Percentiles rank a stretch among this genome's conserved stretches.
Evolutionary conservation across 2,113 vertebrate species (phyloP).

Genomic region (Perca schrenkii): DNA sequence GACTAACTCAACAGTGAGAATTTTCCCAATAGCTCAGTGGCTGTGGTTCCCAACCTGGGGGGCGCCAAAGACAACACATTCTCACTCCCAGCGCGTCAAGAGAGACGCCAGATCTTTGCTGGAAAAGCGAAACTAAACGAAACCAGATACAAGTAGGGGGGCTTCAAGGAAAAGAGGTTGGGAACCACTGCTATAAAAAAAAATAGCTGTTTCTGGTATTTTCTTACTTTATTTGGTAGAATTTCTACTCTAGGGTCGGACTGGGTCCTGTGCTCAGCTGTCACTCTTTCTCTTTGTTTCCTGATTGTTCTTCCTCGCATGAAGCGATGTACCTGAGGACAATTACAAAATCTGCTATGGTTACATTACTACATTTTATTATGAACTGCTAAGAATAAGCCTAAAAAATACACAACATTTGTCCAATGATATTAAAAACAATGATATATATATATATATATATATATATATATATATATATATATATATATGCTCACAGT

Average conservation of each 20-base stretch:
- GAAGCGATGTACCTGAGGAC: slow-evolving; percentile 86
- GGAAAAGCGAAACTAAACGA: too few relatives aligned
- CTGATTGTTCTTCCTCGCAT: slow-evolving; percentile 89
- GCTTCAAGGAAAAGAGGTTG: too few relatives aligned
- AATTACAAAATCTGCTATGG: neutral
- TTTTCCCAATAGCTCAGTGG: neutral
- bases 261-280: slow-evolving; percentile 86
- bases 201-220: neutral
- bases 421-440: neutral
- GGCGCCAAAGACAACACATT: too few relatives aligned
- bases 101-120: too few relatives aligned
- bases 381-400: neutral
- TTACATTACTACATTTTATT: neutral
- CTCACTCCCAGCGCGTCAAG: too few relatives aligned
- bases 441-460: too few relatives aligned
- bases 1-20: too few relatives aligned
- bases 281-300: slow-evolving; percentile 88
- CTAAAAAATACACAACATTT: neutral
- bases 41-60: too few relatives aligned
- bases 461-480: too few relatives aligned
- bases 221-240: slow-evolving; percentile 68
- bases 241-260: slow-evolving; percentile 86
- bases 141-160: too few relatives aligned
- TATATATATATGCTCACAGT: too few relatives aligned
- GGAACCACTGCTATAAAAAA: neutral